These are phyloP conservation scores for Pantelozetes paolii DNA, from an alignment of 2,888 invertebrate species.

Conservation along the genomic window DNA sequence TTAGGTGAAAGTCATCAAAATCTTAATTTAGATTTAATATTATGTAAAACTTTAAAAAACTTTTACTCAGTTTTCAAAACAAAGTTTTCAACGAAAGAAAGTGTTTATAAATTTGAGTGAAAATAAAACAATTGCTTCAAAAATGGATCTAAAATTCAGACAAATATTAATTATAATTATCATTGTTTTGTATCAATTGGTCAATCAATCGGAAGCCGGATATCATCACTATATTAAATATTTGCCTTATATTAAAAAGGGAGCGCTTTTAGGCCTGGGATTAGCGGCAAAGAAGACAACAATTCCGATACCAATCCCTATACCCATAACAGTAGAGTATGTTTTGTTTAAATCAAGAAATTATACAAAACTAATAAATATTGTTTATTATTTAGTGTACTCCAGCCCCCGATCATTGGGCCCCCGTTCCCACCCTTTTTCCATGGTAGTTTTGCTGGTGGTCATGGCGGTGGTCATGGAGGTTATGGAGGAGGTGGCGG, in stretches of 20 bases:
- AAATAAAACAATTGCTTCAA: no score
- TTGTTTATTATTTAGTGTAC: neutral
- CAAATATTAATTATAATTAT: neutral
- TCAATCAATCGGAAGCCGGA: neutral
- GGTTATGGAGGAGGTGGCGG: neutral
- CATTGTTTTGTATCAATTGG: neutral
- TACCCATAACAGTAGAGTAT: neutral
- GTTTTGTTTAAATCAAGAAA: neutral
- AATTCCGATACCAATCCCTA: neutral
- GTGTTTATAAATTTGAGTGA: no score
- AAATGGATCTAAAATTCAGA: neutral
- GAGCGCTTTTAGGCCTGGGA: neutral
- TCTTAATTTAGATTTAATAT: no score
- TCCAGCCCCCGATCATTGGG: neutral
- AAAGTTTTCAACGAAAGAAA: no score
- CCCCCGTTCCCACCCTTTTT: neutral
- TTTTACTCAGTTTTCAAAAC: no score
- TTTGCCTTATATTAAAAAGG: neutral
- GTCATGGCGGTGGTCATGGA: neutral
- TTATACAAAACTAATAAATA: neutral
- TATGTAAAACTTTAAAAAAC: no score
- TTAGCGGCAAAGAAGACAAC: neutral
- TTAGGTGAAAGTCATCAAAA: no score
- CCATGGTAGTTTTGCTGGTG: conserved; percentile 1
- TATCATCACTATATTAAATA: neutral